These are phyloP conservation scores for Drosophila siamana DNA, from an alignment of 2,888 invertebrate species.

Conservation along the genomic window DNA sequence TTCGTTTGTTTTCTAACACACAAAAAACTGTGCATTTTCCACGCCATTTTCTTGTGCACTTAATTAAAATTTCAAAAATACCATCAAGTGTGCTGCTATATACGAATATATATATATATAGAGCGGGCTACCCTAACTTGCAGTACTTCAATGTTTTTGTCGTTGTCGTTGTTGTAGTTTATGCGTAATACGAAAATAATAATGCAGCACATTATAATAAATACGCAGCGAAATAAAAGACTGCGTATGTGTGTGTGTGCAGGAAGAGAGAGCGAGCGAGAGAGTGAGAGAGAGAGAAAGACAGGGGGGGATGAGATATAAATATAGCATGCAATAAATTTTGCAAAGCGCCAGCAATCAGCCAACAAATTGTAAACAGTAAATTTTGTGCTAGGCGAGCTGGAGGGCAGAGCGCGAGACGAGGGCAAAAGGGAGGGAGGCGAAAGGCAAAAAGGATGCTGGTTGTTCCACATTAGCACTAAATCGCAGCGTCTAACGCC, in stretches of 20 bases:
- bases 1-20: slow-evolving; percentile 3
- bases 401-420: slow-evolving; percentile 14
- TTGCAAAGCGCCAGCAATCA: slow-evolving; percentile 74
- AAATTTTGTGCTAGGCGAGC: slow-evolving; percentile 61
- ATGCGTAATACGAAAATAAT: slow-evolving; percentile 67
- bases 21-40: neutral
- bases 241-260: slow-evolving; percentile 4
- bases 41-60: slow-evolving; percentile 28
- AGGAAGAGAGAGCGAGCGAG: too few relatives aligned
- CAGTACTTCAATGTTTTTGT: slow-evolving; percentile 21
- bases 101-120: neutral
- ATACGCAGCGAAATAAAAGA: slow-evolving; percentile 49
- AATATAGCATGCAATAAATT: slow-evolving; percentile 74
- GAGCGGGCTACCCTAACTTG: slow-evolving; percentile 8
- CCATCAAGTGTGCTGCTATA: slow-evolving; percentile 18
- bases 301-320: slow-evolving; percentile 27
- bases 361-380: slow-evolving; percentile 78
- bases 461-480: slow-evolving; percentile 70
- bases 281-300: neutral
- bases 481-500: slow-evolving; percentile 75
- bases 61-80: slow-evolving; percentile 61
- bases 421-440: neutral
- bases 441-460: slow-evolving; percentile 8
- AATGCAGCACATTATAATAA: slow-evolving; percentile 74
- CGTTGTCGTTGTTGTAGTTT: slow-evolving; percentile 16